These are phyloP conservation scores for Apodemus speciosus DNA, from an alignment of 2,113 vertebrate species.

Conservation along the genomic window DNA sequence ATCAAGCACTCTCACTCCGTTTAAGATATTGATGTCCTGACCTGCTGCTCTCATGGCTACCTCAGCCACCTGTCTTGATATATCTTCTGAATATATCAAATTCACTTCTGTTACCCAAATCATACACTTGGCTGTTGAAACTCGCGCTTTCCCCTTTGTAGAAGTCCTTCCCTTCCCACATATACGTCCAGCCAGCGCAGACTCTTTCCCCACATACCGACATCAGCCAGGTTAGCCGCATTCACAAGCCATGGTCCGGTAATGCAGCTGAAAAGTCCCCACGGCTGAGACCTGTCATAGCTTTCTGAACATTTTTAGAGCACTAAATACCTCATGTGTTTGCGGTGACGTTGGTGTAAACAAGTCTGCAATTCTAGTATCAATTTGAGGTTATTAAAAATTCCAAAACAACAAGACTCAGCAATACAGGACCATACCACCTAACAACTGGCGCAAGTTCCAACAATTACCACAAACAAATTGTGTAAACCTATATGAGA, in stretches of 20 bases:
- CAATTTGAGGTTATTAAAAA: too few relatives aligned
- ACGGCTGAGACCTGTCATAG: neutral
- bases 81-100: neutral
- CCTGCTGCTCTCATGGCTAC: neutral
- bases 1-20: neutral
- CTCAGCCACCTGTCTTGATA: neutral
- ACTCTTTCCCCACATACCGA: neutral
- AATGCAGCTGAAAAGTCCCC: neutral
- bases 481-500: too few relatives aligned
- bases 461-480: too few relatives aligned
- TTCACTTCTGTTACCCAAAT: neutral
- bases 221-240: neutral
- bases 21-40: neutral
- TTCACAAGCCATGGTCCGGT: neutral
- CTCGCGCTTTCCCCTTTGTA: neutral
- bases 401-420: too few relatives aligned
- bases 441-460: too few relatives aligned
- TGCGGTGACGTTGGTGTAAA: neutral
- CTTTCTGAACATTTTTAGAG: neutral
- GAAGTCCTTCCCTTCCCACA: neutral
- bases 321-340: neutral
- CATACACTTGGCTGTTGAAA: neutral
- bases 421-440: too few relatives aligned
- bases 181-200: neutral
- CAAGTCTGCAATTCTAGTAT: neutral